Base-by-base conservation (phyloP, 2,113 vertebrate genomes). In the Serilophus lunatus region DNA sequence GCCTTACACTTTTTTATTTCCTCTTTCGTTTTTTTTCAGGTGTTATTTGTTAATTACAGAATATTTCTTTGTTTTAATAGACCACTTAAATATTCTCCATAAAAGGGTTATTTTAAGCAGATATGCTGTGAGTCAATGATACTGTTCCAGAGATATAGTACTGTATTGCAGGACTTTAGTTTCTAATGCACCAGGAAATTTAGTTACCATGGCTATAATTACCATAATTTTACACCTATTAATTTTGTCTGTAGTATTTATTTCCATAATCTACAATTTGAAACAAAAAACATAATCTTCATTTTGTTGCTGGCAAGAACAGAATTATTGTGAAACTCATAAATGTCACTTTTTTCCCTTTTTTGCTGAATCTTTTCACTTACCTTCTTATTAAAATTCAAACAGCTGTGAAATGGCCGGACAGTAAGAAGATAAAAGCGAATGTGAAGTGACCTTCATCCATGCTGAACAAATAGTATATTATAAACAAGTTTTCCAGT, bases 181-280 rank as follows among this genome's bases (percentile, higher is more conserved):
- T 96, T 91, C 83, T 96, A 97, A 94, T 75, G 75, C 57, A 96
- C 80, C 84, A 93, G 78, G 80, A 96, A 97, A 97, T 96, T 80
- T 96, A 40, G 93, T 97, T 98, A 96, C 95, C 91, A 95, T 98
- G 96, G 96, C 70, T 96, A 92, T 98, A 97, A 98, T 98, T 97
- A 97, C 87, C 95, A 96, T 97, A 97, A 98, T 97, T 98, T 98
- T 96, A 94, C 79, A 97, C 72, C 89, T 96, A 96, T 98, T 98
- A 97, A 97, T 98, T 97, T 96, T 96, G 60, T 94, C 93, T 95
- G 79, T 95, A 93, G 92, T 79, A 97, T 97, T 97, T 60, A 97
- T 97, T 97, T 97, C 91, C 92, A 97, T 97, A 97, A 97, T 94
- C 95, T 97, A 94, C 57, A 88, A 95, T 90, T 93, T 91, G 82